A percentile compares a stretch with the other conserved stretches of the same genome.
These are phyloP conservation scores for Prietella phreatophila DNA, from an alignment of 2,113 vertebrate genomes.

Conservation along the genomic window DNA sequence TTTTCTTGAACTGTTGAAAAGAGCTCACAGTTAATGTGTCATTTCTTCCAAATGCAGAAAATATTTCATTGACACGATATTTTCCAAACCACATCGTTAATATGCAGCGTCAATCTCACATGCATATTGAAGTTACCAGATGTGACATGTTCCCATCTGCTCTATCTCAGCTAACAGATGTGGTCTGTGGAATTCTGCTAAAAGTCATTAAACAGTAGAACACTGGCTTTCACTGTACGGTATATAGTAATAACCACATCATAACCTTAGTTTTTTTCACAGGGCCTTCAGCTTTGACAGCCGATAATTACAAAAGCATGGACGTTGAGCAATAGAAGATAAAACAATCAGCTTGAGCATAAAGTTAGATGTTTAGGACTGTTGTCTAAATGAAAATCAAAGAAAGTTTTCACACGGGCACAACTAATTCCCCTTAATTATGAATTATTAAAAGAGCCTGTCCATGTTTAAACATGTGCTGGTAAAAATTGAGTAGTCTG, in stretches of 20 bases:
- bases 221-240: neutral
- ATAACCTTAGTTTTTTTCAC: neutral
- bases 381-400: neutral
- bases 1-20: neutral
- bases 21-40: neutral
- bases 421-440: neutral
- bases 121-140: slow-evolving; percentile 7
- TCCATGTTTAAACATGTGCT: neutral
- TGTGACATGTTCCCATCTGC: slow-evolving; percentile 42
- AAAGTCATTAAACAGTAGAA: neutral
- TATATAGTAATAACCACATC: neutral
- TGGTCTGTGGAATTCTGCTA: slow-evolving; percentile 11
- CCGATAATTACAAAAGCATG: neutral
- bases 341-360: neutral
- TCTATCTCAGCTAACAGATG: slow-evolving; percentile 27
- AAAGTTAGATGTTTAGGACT: neutral
- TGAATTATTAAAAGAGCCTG: neutral
- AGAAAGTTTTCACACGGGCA: neutral
- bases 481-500: neutral
- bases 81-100: slow-evolving; percentile 18
- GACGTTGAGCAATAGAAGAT: neutral
- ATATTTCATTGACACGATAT: slow-evolving; percentile 12
- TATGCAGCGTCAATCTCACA: slow-evolving; percentile 35
- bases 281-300: neutral
- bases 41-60: slow-evolving; percentile 3